Base-by-base conservation (phyloP, 2,888 invertebrate species). In the Tiphia femorata region DNA sequence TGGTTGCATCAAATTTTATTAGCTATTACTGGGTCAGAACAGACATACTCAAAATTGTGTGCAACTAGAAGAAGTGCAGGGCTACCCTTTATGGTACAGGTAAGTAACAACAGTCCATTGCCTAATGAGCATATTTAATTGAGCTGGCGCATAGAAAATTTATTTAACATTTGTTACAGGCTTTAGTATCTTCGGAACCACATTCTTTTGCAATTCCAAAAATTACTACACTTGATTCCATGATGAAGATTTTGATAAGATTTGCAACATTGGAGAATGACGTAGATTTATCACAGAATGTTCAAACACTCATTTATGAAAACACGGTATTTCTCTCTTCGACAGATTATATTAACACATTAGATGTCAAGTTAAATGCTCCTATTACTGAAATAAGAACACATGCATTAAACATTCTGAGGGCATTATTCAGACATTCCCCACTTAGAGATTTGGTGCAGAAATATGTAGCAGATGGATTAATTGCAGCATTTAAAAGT, bases 51-150 rank as follows among this genome's bases (percentile, higher is more conserved):
- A 1, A 88, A 88, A 76, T 82, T 93, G 10, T 94, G 93, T 76
- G 88, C 94, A 3, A 97, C 97, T 0, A 86, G 98, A 17, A 86
- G 98, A 59, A 96, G 97, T 82, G 98, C 97, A 8, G 98, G 98
- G 0, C 87, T 98, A 49, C 98, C 98, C 0, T 97, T 94, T 80
- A 92, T 97, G 87, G 89, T 96, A 66, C 92, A 93, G 87, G 93
- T 92, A 54, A 8, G 10, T 21, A 25, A 20, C 5, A 10, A 25
- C 8, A n/a, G n/a, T n/a, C n/a, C n/a, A n/a, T n/a, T n/a, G n/a
- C n/a, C n/a, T n/a, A n/a, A n/a, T n/a, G n/a, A n/a, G n/a, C n/a
- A n/a, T n/a, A n/a, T n/a, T n/a, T n/a, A n/a, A n/a, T n/a, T 25
- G 25, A 25, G 8, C 25, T 25, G 25, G 8, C 5, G 6, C 25